Percentiles rank a stretch among this genome's conserved stretches.
phyloP scores from a whole-genome alignment of 2,113 vertebrate genomes.

The Platichthys flesus region DNA sequence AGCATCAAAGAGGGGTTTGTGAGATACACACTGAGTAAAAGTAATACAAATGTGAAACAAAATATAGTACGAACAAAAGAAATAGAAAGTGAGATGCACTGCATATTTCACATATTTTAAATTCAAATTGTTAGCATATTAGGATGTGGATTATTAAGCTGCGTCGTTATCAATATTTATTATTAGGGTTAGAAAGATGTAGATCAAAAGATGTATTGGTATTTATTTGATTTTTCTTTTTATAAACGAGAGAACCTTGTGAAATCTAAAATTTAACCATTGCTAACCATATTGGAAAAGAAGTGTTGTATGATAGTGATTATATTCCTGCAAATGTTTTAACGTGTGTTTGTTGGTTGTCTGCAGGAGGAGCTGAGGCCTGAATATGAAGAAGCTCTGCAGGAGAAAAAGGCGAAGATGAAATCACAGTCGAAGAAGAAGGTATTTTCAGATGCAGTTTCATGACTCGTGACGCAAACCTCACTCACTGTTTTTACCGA shows the following conservation, averaged over 20 bases:
- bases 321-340: neutral
- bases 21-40: no score
- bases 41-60: no score
- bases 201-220: neutral
- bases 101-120: neutral
- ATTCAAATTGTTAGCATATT: neutral
- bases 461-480: neutral
- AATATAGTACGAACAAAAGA: no score
- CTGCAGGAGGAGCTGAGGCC: conserved; percentile 75
- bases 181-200: no score
- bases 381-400: conserved; percentile 74
- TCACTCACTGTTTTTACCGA: neutral
- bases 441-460: conserved; percentile 37
- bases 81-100: neutral
- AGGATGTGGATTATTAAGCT: neutral
- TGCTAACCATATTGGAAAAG: no score
- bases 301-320: neutral
- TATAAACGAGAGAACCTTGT: no score
- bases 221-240: no score
- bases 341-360: neutral
- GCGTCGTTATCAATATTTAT: no score
- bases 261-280: no score
- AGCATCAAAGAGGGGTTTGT: no score
- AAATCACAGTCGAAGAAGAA: conserved; percentile 64
- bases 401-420: conserved; percentile 71